Percentiles rank a stretch among this genome's conserved stretches.
Conservation (phyloP, 2,888 invertebrate species). For the Plebejus argus region DNA sequence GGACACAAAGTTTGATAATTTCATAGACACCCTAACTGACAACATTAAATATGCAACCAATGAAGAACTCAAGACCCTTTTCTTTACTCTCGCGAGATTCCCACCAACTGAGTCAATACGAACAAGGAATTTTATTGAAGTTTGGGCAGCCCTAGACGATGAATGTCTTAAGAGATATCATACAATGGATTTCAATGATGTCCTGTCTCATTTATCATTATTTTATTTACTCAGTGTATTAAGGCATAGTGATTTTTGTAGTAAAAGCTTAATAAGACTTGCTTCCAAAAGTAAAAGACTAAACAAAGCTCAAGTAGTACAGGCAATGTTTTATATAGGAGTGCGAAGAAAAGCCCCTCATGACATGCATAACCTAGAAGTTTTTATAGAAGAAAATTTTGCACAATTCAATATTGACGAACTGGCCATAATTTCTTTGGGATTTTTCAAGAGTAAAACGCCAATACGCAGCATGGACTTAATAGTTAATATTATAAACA, state of each 20-base stretch:
- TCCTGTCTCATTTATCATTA: conserved; percentile 82
- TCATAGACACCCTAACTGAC: conserved; percentile 71
- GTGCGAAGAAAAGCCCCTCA: conserved; percentile 77
- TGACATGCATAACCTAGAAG: conserved; percentile 85
- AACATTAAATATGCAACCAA: conserved; percentile 78
- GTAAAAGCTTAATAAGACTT: conserved; percentile 76
- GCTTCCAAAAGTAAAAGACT: conserved; percentile 81
- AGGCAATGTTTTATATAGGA: conserved; percentile 85
- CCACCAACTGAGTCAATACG: conserved; percentile 75
- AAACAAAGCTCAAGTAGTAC: conserved; percentile 82
- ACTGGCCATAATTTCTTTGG: conserved; percentile 86
- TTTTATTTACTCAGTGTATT: conserved; percentile 83
- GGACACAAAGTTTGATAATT: conserved; percentile 62
- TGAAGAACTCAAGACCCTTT: conserved; percentile 77
- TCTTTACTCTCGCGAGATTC: conserved; percentile 75
- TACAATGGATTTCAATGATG: conserved; percentile 76
- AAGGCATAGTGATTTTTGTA: conserved; percentile 79
- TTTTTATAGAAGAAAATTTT: conserved; percentile 74
- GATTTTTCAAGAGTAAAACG: conserved; percentile 88
- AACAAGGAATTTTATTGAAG: conserved; percentile 81
- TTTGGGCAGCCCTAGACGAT: conserved; percentile 86
- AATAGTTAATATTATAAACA: conserved; percentile 73
- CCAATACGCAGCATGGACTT: conserved; percentile 78
- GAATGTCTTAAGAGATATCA: conserved; percentile 75
- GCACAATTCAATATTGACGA: conserved; percentile 83